phyloP scores from a whole-genome alignment of 2,113 vertebrate species.

The Strix uralensis region DNA sequence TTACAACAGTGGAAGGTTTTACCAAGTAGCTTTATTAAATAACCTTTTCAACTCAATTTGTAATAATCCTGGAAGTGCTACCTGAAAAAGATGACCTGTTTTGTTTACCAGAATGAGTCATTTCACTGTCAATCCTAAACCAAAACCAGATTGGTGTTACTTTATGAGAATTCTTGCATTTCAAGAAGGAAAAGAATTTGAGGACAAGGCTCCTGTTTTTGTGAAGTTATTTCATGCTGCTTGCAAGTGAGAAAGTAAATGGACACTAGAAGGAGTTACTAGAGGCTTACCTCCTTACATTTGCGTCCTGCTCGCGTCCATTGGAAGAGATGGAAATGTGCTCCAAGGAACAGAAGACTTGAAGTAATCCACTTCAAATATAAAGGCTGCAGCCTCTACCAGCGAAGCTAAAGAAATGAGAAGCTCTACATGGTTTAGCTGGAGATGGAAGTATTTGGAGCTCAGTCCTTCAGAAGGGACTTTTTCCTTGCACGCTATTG shows the following conservation, averaged over 20 bases:
- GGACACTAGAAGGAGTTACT: neutral
- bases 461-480: neutral
- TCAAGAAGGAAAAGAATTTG: neutral
- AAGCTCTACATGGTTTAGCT: neutral
- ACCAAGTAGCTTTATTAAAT: neutral
- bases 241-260: neutral
- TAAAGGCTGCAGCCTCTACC: neutral
- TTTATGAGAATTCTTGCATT: neutral
- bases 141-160: neutral
- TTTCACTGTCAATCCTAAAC: neutral
- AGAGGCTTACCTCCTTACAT: neutral
- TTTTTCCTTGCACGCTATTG: neutral
- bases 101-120: neutral
- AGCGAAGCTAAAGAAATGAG: neutral
- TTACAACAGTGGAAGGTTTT: neutral
- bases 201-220: neutral
- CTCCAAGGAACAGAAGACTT: neutral
- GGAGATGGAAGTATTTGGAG: neutral
- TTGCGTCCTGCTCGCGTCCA: neutral
- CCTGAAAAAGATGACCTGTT: neutral
- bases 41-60: neutral
- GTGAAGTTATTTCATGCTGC: neutral
- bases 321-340: neutral
- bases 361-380: neutral
- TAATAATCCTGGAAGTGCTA: neutral